Conservation (phyloP, 2,888 invertebrate genomes). For the Acanthoscelides obtectus region DNA sequence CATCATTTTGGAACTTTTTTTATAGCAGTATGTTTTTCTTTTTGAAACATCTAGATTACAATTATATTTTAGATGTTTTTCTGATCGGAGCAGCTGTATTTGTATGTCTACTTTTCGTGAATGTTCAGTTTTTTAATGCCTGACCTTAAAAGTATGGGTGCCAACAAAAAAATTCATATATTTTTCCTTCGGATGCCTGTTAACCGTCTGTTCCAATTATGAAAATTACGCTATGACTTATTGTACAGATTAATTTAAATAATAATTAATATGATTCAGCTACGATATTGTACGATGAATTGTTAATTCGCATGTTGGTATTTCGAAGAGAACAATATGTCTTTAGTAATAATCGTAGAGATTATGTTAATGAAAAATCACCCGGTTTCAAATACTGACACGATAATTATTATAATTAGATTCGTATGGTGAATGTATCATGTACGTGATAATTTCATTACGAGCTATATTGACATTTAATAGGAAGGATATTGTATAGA, state of each 20-base stretch:
- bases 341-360: background rate
- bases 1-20: too few species aligned
- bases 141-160: background rate
- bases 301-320: background rate
- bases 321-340: background rate
- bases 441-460: background rate
- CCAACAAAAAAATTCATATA: background rate
- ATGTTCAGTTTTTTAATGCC: too few species aligned
- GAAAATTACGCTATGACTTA: background rate
- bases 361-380: background rate
- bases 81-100: too few species aligned
- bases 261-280: background rate
- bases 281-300: background rate
- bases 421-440: background rate
- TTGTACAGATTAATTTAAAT: background rate
- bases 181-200: background rate
- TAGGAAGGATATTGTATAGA: background rate
- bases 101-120: too few species aligned
- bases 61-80: too few species aligned
- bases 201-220: background rate
- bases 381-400: background rate
- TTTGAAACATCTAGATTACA: too few species aligned
- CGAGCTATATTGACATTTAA: background rate
- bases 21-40: too few species aligned
- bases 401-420: background rate